phyloP scores from a whole-genome alignment of 2,888 invertebrate species.

The Parnassius apollo region DNA sequence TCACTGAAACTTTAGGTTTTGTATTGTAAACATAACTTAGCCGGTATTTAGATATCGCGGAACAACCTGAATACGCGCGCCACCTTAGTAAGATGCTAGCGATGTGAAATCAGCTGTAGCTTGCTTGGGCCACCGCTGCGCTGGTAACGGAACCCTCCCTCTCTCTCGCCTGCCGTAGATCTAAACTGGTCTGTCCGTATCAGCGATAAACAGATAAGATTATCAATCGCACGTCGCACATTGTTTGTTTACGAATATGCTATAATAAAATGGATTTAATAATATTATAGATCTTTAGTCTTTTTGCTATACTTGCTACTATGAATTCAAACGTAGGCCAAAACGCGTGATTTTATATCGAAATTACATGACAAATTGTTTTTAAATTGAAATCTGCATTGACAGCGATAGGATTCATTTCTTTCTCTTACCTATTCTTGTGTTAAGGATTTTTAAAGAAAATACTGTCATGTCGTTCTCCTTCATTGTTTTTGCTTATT shows the following conservation, averaged over 20 bases:
- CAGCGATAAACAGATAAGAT: conserved; percentile 60
- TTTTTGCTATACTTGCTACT: background rate
- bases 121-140: conserved; percentile 37
- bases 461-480: background rate
- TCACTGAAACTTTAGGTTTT: conserved; percentile 31
- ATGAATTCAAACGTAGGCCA: conserved; percentile 1
- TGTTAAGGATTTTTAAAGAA: background rate
- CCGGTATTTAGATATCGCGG: conserved; percentile 59
- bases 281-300: conserved; percentile 4
- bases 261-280: conserved; percentile 1
- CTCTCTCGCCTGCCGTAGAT: conserved; percentile 35
- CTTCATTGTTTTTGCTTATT: conserved; percentile 12
- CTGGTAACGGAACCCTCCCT: conserved; percentile 50
- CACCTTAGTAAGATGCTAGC: conserved; percentile 44
- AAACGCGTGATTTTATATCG: conserved; percentile 41
- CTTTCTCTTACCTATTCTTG: conserved; percentile 20
- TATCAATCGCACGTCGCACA: conserved; percentile 32
- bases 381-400: conserved; percentile 27
- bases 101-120: conserved; percentile 79
- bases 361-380: conserved; percentile 33
- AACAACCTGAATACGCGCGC: conserved; percentile 50
- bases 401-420: conserved; percentile 14
- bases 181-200: conserved; percentile 34
- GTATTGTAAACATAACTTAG: conserved; percentile 39
- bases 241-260: conserved; percentile 58